Conservation (phyloP, 2,797 vertebrate species). For the Betta splendens region DNA sequence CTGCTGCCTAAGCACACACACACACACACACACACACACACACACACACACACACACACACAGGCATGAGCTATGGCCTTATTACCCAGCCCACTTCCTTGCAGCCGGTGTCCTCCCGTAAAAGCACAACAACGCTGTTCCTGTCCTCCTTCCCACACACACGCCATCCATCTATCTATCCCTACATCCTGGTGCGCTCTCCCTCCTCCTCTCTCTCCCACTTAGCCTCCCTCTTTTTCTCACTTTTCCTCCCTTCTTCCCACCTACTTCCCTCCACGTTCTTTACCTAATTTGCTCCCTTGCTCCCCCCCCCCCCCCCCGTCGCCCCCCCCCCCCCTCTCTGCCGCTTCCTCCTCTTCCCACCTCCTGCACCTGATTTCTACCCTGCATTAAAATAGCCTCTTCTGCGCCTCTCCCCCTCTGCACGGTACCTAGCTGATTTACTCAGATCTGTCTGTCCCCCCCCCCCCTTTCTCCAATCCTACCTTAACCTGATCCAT, state of each 20-base stretch:
- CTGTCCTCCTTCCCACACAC: slow-evolving; percentile 34
- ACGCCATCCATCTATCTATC: slow-evolving; percentile 24
- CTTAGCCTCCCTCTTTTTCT: slow-evolving; percentile 16
- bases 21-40: slow-evolving; percentile 36
- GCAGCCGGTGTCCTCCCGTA: slow-evolving; percentile 69
- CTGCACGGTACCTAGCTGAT: slow-evolving; percentile 52
- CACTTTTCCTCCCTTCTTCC: background rate
- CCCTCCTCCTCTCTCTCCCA: slow-evolving; percentile 1
- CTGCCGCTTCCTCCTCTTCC: slow-evolving; percentile 30
- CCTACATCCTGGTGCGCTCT: background rate
- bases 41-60: slow-evolving; percentile 26
- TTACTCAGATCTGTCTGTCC: slow-evolving; percentile 41
- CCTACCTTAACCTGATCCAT: too few relatives aligned
- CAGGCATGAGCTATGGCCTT: slow-evolving; percentile 77
- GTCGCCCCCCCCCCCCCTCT: slow-evolving; percentile 1
- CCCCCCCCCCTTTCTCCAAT: slow-evolving; percentile 27
- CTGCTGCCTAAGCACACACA: slow-evolving; percentile 31
- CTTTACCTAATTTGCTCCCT: slow-evolving; percentile 30
- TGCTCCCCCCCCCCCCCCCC: slow-evolving; percentile 20
- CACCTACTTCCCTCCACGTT: background rate
- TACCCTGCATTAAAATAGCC: slow-evolving; percentile 60
- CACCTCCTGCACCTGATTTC: slow-evolving; percentile 52
- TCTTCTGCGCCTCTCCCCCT: slow-evolving; percentile 44
- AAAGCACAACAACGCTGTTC: slow-evolving; percentile 62
- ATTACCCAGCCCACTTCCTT: slow-evolving; percentile 71